phyloP scores from a whole-genome alignment of 2,888 invertebrate genomes.

The Polymixis flavicincta region DNA sequence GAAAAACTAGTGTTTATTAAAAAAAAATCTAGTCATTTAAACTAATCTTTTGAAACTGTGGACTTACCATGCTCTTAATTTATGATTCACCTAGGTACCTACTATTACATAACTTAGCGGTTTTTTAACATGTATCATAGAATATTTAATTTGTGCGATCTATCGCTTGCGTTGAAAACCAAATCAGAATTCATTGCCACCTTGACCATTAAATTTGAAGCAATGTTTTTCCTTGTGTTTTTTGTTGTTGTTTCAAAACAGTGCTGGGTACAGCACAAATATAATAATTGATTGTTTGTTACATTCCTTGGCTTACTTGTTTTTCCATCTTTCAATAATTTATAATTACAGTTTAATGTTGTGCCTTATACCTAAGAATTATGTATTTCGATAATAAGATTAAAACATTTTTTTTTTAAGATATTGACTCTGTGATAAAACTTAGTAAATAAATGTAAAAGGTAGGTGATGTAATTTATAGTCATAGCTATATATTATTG shows the following conservation, averaged over 20 bases:
- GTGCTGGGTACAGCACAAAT: too few species aligned
- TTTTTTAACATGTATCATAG: background rate
- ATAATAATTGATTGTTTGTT: background rate
- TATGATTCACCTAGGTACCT: background rate
- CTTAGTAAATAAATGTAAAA: background rate
- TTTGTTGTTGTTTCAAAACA: background rate
- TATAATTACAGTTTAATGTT: background rate
- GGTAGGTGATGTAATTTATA: background rate
- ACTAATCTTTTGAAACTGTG: background rate
- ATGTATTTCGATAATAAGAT: background rate
- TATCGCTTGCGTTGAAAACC: background rate
- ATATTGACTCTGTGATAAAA: slow-evolving; percentile 30
- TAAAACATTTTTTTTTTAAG: background rate
- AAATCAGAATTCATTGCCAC: background rate
- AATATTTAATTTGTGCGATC: background rate
- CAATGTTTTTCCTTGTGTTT: slow-evolving; percentile 3
- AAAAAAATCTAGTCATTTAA: slow-evolving; percentile 21
- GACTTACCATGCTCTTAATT: background rate
- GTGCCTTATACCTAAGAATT: background rate
- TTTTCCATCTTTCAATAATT: background rate
- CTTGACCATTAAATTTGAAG: background rate
- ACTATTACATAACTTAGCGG: too few species aligned
- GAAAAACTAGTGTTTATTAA: slow-evolving; percentile 1
- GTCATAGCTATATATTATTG: background rate
- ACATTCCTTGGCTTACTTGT: background rate